phyloP scores from a whole-genome alignment of 2,113 vertebrate species.

The Excalfactoria chinensis region DNA sequence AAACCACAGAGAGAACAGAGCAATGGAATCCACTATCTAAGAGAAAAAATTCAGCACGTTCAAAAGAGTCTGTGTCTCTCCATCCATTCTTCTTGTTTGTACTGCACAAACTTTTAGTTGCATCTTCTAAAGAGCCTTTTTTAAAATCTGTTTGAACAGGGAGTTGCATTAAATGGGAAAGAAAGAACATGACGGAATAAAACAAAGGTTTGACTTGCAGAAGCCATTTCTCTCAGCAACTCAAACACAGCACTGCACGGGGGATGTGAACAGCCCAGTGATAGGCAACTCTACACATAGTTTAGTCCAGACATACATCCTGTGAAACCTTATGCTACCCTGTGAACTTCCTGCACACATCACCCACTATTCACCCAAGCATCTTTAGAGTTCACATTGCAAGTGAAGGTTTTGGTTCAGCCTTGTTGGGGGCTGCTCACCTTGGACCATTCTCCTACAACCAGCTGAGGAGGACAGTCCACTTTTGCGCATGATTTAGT shows the following conservation, averaged over 20 bases:
- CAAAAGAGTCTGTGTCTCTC: not conserved
- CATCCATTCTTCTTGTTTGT: not conserved
- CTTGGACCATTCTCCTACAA: constrained; percentile 87
- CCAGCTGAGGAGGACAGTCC: constrained; percentile 85
- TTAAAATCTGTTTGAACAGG: not conserved
- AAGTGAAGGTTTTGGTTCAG: not conserved
- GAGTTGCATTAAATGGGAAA: not conserved
- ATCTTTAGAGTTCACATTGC: not conserved
- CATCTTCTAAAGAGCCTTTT: not conserved
- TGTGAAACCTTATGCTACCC: not conserved
- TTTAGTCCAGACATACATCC: not conserved
- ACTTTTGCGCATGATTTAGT: constrained; percentile 81
- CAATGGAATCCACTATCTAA: not conserved
- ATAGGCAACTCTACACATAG: not conserved
- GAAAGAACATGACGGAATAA: not conserved
- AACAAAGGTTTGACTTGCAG: not conserved
- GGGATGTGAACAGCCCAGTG: not conserved
- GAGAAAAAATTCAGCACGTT: not conserved
- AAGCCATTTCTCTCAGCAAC: not conserved
- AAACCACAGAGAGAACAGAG: not conserved
- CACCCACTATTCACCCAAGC: not conserved
- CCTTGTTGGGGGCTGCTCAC: constrained; percentile 66
- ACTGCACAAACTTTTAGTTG: not conserved
- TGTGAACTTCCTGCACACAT: not conserved
- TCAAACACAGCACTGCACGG: not conserved